Conservation (phyloP, 2,797 vertebrate species). For the Accipiter superciliosus region DNA sequence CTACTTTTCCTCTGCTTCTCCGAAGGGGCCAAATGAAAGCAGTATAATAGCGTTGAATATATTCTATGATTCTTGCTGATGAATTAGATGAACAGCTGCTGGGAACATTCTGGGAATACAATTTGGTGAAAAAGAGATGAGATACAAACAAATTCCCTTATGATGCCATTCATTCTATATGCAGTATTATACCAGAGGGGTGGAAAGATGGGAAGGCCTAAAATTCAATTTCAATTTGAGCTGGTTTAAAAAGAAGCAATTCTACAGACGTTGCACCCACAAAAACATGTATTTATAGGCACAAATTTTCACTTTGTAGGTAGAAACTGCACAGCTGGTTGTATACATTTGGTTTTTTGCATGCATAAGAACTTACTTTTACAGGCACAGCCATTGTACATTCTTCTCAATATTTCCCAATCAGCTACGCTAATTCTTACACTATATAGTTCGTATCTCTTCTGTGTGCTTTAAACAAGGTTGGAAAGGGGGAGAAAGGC, state of each 20-base stretch:
- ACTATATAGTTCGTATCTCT: not conserved
- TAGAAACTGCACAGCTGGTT: not conserved
- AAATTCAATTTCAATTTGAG: conserved; percentile 19
- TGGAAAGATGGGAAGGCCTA: conserved; percentile 8
- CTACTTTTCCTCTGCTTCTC: not conserved
- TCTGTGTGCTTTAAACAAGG: not conserved
- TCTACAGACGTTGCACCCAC: not conserved
- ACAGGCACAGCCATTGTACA: not conserved
- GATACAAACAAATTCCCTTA: conserved; percentile 32
- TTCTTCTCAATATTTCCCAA: not conserved
- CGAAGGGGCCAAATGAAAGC: not conserved
- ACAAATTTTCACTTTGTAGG: not conserved
- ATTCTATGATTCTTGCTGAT: conserved; percentile 44
- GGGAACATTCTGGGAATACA: conserved; percentile 37
- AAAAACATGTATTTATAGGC: conserved; percentile 8
- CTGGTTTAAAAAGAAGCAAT: conserved; percentile 37
- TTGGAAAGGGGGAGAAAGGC: not conserved
- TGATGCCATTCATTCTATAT: conserved; percentile 33
- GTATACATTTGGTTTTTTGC: not conserved
- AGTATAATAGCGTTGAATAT: conserved; percentile 26
- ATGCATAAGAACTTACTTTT: not conserved
- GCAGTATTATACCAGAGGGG: conserved; percentile 7
- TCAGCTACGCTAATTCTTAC: not conserved
- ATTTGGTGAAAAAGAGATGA: conserved; percentile 13
- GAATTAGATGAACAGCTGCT: conserved; percentile 56